Evolutionary conservation across 2,888 invertebrate genomes (phyloP).

Genomic region (Euplagia quadripunctaria): DNA sequence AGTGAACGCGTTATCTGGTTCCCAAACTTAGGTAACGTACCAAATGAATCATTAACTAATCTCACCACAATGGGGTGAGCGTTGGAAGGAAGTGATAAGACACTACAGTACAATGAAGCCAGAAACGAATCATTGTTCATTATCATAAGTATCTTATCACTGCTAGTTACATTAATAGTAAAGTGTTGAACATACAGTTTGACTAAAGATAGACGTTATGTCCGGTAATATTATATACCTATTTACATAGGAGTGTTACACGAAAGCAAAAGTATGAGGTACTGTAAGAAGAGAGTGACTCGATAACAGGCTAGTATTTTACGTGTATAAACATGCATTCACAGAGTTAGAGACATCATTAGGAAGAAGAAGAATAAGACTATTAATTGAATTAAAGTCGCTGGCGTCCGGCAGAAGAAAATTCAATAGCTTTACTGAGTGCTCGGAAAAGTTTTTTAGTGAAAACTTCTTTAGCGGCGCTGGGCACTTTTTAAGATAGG

Average conservation of each 20-base stretch:
- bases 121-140: constrained; percentile 73
- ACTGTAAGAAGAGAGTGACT: too few relatives aligned
- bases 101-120: constrained; percentile 65
- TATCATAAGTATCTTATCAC: constrained; percentile 72
- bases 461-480: too few relatives aligned
- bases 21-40: constrained; percentile 45
- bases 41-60: constrained; percentile 80
- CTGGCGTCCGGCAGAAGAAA: too few relatives aligned
- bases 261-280: too few relatives aligned
- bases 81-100: constrained; percentile 80
- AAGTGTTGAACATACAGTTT: constrained; percentile 37
- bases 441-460: too few relatives aligned
- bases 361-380: too few relatives aligned
- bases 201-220: constrained; percentile 40
- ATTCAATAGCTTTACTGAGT: too few relatives aligned
- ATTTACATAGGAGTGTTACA: not conserved
- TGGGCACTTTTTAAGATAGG: too few relatives aligned
- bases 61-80: constrained; percentile 71
- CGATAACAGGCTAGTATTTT: too few relatives aligned
- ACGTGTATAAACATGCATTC: too few relatives aligned
- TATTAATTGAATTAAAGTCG: too few relatives aligned
- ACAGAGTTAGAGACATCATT: too few relatives aligned
- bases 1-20: constrained; percentile 11
- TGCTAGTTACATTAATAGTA: constrained; percentile 53
- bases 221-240: not conserved